Base-by-base conservation (phyloP, 2,888 invertebrate genomes). In the Lasioglossum malachurum region DNA sequence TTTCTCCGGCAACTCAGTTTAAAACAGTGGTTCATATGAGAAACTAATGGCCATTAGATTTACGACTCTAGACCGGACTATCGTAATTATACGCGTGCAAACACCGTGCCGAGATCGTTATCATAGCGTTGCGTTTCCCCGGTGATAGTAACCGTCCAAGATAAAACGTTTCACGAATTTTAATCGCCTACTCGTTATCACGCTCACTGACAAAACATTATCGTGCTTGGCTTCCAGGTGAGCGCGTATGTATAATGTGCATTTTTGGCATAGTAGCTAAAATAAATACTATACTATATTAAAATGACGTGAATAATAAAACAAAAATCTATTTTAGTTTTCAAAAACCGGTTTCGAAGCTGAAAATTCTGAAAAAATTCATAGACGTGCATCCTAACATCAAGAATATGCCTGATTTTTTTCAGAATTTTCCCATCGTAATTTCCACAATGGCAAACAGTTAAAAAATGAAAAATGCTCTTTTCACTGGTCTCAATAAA, bases 31-130 rank as follows among this genome's bases (percentile, higher is more conserved):
- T 73, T 76, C 53, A 44, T 76, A 76, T 41, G 38, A 78, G 46
- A 78, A 84, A 84, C 76, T 84, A 84, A 86, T 79, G 60, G 44
- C n/a, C 44, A 27, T 64, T 76, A 35, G 64, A 71, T 72, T 77
- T 78, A 60, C 78, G 16, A 64, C 31, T 7, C 14, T 0, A 46
- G 72, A 44, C 60, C 38, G 14, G 53, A 82, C 71, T 64, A 75
- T 41, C 16, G 44, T 82, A 78, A 84, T 82, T 84, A 84, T 49
- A 72, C n/a, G 10, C 60, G 31, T 71, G 75, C 75, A 60, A 60
- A 27, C 49, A n/a, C 69, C 44, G 19, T 49, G 41, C 71, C 41
- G 35, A n/a, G 49, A 75, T 72, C 31, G 14, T 78, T 60, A 71
- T 77, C 67, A 27, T 10, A 14, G 14, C 53, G 16, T 23, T 53